Conservation (phyloP, 2,888 invertebrate species). For the Hetaerina titia region DNA sequence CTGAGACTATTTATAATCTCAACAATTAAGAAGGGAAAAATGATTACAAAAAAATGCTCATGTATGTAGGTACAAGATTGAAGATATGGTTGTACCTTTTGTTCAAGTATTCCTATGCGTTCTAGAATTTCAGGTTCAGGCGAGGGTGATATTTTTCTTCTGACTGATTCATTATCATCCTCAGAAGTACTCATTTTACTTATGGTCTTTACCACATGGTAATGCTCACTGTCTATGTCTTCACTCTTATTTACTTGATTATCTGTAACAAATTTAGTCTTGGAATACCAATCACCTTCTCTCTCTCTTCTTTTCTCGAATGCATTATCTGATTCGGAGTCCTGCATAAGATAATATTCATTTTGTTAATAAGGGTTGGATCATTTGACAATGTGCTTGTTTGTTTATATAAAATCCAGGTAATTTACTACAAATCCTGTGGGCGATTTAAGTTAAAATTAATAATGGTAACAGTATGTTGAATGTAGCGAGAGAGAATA, state of each 20-base stretch:
- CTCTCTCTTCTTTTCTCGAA: background rate
- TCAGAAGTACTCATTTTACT: background rate
- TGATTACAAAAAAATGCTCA: too few species aligned
- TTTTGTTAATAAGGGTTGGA: too few species aligned
- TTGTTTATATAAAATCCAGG: too few species aligned
- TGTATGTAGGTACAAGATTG: too few species aligned
- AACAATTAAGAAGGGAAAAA: too few species aligned
- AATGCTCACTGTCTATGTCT: background rate
- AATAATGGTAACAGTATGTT: too few species aligned
- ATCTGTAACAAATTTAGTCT: background rate
- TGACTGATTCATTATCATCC: background rate
- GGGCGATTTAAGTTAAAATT: too few species aligned
- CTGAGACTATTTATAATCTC: too few species aligned
- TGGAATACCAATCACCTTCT: background rate
- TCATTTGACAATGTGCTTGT: too few species aligned
- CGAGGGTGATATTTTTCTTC: background rate
- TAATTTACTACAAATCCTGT: too few species aligned
- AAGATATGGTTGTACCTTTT: background rate
- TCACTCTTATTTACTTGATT: background rate
- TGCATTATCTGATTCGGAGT: background rate
- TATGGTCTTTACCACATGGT: background rate
- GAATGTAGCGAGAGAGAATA: too few species aligned
- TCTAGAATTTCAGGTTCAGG: background rate
- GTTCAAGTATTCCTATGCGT: background rate
- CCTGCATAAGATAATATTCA: background rate